Evolutionary conservation across 2,888 invertebrate species (phyloP).

Genomic region (Flexamia atlantica): DNA sequence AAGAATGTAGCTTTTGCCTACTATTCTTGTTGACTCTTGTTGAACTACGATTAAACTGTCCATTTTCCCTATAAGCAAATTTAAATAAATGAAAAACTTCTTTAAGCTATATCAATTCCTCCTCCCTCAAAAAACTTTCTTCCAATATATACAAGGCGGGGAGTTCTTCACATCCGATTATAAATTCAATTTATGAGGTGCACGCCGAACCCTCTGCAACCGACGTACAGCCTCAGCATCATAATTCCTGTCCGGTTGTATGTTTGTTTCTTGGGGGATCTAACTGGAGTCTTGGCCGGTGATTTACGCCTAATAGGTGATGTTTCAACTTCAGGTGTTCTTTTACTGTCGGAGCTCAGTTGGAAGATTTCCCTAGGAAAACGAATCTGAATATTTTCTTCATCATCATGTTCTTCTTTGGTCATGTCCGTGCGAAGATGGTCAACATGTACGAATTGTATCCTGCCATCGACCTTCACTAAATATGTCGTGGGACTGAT

Average conservation of each 20-base stretch:
- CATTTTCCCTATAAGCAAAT: too few species aligned
- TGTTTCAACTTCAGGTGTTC: too few species aligned
- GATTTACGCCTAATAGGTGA: too few species aligned
- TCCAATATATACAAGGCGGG: constrained; percentile 1
- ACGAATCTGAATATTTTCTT: neutral
- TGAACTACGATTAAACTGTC: too few species aligned
- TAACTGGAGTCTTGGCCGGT: too few species aligned
- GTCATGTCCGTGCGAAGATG: neutral
- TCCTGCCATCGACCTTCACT: constrained; percentile 32
- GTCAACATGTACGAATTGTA: neutral
- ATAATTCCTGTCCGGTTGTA: neutral
- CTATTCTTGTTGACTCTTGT: too few species aligned
- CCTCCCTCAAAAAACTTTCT: neutral
- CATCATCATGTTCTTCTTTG: neutral
- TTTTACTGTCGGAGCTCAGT: neutral
- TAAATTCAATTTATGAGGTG: neutral
- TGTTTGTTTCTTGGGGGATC: too few species aligned
- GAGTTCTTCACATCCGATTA: neutral
- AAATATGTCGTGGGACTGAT: constrained; percentile 13
- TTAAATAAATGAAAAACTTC: neutral
- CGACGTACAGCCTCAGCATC: neutral
- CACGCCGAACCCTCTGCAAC: neutral
- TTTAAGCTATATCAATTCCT: neutral
- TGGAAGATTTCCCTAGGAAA: neutral
- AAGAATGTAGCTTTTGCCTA: too few species aligned